These are phyloP conservation scores for Eilema sororculum DNA, from an alignment of 2,888 invertebrate genomes.

Conservation along the genomic window DNA sequence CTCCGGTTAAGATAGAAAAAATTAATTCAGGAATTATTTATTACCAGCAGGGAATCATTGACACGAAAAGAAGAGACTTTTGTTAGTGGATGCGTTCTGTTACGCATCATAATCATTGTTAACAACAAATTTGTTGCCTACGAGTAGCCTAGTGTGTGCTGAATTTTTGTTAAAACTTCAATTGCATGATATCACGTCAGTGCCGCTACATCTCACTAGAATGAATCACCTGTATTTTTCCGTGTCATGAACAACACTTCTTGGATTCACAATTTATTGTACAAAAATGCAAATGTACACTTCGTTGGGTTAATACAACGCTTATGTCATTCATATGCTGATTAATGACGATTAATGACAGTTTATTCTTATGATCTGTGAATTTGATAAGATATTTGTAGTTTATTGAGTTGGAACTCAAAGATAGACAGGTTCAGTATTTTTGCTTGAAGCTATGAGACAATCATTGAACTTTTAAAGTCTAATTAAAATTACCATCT, in stretches of 20 bases:
- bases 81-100: too few species aligned
- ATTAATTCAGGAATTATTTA: too few species aligned
- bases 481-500: too few species aligned
- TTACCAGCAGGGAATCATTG: too few species aligned
- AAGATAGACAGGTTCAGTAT: too few species aligned
- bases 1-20: too few species aligned
- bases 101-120: not conserved
- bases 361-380: conserved; percentile 5
- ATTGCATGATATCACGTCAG: conserved; percentile 43
- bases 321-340: conserved; percentile 46
- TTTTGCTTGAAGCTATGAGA: too few species aligned
- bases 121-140: not conserved
- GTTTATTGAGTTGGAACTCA: too few species aligned
- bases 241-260: conserved; percentile 45
- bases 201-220: conserved; percentile 23
- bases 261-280: conserved; percentile 38
- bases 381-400: not conserved
- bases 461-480: too few species aligned
- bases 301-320: conserved; percentile 37
- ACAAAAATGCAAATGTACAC: conserved; percentile 44
- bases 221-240: conserved; percentile 46
- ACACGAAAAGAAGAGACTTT: too few species aligned
- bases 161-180: conserved; percentile 27
- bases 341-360: conserved; percentile 31
- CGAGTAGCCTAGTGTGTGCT: conserved; percentile 14